Evolutionary conservation across 2,888 invertebrate genomes (phyloP).

Genomic region (Eupithecia vulgata): DNA sequence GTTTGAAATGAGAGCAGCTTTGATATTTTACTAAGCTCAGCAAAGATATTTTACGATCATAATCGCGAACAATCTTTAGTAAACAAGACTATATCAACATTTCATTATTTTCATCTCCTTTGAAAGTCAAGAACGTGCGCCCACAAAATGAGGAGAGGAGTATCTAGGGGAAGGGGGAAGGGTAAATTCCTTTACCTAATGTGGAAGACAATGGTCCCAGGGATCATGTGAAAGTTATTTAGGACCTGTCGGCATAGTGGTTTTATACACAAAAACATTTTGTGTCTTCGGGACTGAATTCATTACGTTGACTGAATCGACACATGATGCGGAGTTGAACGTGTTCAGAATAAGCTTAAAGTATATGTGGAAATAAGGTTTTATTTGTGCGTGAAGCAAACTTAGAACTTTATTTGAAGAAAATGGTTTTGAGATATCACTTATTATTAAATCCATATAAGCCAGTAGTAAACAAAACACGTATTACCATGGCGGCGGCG

Average conservation of each 20-base stretch:
- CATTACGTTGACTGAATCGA: slow-evolving; percentile 23
- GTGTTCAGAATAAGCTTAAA: slow-evolving; percentile 27
- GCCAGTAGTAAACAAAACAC: neutral
- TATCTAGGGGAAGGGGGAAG: slow-evolving; percentile 41
- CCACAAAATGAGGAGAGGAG: slow-evolving; percentile 64
- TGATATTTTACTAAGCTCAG: neutral
- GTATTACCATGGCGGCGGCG: too few species aligned
- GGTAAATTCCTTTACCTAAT: slow-evolving; percentile 77
- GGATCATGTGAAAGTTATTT: slow-evolving; percentile 68
- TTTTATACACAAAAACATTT: slow-evolving; percentile 43
- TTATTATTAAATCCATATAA: neutral
- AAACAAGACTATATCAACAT: slow-evolving; percentile 18
- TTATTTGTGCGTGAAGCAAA: neutral
- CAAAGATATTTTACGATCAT: neutral
- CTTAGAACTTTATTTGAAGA: neutral
- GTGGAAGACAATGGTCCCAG: slow-evolving; percentile 78
- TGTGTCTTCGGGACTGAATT: slow-evolving; percentile 11
- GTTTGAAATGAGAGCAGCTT: neutral
- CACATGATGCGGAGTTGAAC: slow-evolving; percentile 18
- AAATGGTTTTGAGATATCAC: neutral
- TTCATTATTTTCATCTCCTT: slow-evolving; percentile 35
- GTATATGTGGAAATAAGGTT: slow-evolving; percentile 7
- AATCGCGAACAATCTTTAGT: slow-evolving; percentile 7
- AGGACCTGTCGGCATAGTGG: slow-evolving; percentile 42
- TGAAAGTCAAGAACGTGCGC: slow-evolving; percentile 58